Base-by-base conservation (phyloP, 2,797 vertebrate species). In the Liasis olivaceus region DNA sequence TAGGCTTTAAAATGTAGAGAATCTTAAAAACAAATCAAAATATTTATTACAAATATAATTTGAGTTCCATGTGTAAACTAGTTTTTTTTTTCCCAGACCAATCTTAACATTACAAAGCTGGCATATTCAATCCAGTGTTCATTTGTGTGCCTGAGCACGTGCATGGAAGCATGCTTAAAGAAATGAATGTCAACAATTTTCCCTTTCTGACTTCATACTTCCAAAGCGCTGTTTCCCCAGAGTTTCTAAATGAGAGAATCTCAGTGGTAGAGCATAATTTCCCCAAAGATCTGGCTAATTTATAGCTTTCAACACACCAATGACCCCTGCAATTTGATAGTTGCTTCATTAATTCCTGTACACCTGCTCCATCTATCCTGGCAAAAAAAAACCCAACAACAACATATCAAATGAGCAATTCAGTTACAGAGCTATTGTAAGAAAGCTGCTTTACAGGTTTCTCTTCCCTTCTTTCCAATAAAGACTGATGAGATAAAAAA, bases 271-370 rank as follows among this genome's bases (percentile, higher is more conserved):
- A 96, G 94, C 92, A 91, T 95, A 97, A 97, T 97, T 98, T 98
- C 97, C 96, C 96, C 91, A 90, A 97, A 97, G 96, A 96, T 95
- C 36, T 88, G 89, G 22, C 26, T 97, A 97, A 97, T 97, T 97
- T 97, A 96, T 96, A 96, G 93, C 90, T 97, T 97, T 97, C 95
- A 96, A 96, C 93, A 97, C 93, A 96, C 51, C 94, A 95, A 85
- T 96, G 95, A 97, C 96, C 96, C 94, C 94, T 97, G 90, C 92
- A 97, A 95, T 96, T 97, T 96, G 92, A 63, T 93, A 93, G 93
- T 95, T 97, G 93, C 94, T 98, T 97, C 95, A 97, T 97, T 97
- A 97, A 97, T 97, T 97, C 89, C 84, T 96, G 93, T 96, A 96
- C 94, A 97, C 86, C 95, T 96, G 93, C 89, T 96, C 90, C 94